Conservation (phyloP, 2,797 vertebrate genomes). For the Artibeus lituratus region DNA sequence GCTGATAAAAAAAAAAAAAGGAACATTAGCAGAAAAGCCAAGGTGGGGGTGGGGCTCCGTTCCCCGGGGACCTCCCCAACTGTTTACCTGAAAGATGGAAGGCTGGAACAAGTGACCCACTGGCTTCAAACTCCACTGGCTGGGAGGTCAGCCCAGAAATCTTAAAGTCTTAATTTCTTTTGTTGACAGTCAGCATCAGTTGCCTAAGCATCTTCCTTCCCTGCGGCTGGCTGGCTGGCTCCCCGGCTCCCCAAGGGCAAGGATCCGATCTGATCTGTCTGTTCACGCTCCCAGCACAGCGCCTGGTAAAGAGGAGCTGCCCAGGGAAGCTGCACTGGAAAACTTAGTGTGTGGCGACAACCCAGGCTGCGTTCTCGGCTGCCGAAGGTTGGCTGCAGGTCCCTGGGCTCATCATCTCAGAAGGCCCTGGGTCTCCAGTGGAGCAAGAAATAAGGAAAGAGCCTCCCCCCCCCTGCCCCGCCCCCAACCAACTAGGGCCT, state of each 20-base stretch:
- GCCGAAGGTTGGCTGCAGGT: not conserved
- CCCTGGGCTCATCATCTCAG: not conserved
- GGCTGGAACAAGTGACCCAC: too few relatives aligned
- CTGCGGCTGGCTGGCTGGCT: not conserved
- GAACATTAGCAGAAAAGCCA: not conserved
- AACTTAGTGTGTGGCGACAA: not conserved
- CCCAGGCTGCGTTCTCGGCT: not conserved
- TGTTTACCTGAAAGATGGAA: not conserved
- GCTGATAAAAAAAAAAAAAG: not conserved
- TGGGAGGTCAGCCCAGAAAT: too few relatives aligned
- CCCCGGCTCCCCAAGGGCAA: not conserved
- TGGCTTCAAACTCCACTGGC: too few relatives aligned
- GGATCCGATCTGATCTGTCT: not conserved
- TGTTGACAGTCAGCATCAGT: not conserved
- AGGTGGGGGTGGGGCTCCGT: rapidly evolving
- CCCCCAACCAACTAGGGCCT: not conserved
- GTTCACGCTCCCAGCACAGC: not conserved
- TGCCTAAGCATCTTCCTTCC: not conserved
- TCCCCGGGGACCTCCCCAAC: not conserved
- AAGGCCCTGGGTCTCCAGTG: not conserved
- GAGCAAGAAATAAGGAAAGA: not conserved
- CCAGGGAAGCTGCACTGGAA: not conserved
- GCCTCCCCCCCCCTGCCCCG: too few relatives aligned
- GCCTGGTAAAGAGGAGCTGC: not conserved
- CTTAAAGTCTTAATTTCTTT: not conserved